Percentiles rank a stretch among this genome's conserved stretches.
Conservation (phyloP, 2,797 vertebrate species). For the Luscinia megarhynchos region DNA sequence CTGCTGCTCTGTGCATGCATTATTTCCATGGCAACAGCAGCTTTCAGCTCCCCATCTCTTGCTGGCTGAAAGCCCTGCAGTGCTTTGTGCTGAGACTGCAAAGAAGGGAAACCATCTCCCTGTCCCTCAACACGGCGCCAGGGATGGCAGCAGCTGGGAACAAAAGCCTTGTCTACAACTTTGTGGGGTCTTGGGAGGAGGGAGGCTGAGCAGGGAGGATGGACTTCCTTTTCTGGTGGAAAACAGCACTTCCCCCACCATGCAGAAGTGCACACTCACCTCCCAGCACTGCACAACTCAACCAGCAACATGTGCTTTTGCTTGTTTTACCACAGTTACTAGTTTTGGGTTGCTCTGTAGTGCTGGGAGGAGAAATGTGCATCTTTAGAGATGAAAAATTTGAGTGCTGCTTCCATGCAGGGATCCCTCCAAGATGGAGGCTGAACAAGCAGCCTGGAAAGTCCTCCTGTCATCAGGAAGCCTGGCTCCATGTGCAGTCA, state of each 20-base stretch:
- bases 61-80: slow-evolving; percentile 75
- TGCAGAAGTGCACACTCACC: background rate
- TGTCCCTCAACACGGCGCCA: background rate
- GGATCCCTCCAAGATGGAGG: background rate
- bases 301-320: background rate
- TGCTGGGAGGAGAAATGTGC: fast-evolving
- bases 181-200: background rate
- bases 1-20: slow-evolving; percentile 28
- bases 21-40: slow-evolving; percentile 77
- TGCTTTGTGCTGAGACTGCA: slow-evolving; percentile 79
- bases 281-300: background rate
- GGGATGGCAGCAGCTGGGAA: slow-evolving; percentile 11
- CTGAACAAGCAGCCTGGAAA: background rate
- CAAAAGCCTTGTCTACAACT: slow-evolving; percentile 49
- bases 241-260: background rate
- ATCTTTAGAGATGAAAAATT: background rate
- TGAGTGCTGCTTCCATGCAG: fast-evolving
- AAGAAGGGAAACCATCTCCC: slow-evolving; percentile 48
- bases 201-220: background rate
- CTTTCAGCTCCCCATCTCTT: slow-evolving; percentile 57
- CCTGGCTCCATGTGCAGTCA: background rate
- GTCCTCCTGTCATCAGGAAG: background rate
- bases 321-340: background rate
- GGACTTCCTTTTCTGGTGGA: background rate
- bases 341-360: background rate